Evolutionary conservation across 2,797 vertebrate genomes (phyloP), one percentile per base, ranked within the genome.

Genomic region (Lateolabrax maculatus): DNA sequence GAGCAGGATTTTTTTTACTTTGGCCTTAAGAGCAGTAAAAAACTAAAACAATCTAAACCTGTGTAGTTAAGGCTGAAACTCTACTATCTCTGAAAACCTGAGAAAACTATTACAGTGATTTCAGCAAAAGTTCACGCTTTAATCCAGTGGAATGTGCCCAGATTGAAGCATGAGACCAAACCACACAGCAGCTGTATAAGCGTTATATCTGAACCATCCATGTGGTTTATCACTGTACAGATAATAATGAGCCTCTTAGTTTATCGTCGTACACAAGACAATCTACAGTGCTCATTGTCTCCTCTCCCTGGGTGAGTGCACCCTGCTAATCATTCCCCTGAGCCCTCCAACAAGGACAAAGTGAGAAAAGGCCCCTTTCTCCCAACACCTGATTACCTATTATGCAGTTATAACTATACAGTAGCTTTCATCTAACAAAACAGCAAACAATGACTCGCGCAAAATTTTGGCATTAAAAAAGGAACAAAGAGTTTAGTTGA

Each of bases 221-320:
- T 87, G 85, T 80, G 90, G 83, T 91, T 92, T 89, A 92, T 90
- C 80, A 84, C 76, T 77, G 79, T 75, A 79, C 83, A 87, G 87
- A 93, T 89, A 92, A 92, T 90, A 91, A 93, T 89, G 87, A 92
- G 87, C 87, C 83, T 90, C 89, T 89, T 91, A 87, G 85, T 92
- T 90, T 85, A 88, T 87, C 77, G 46, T 87, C 34, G 21, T 83
- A 87, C 88, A 90, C 86, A 87, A 89, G 87, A 85, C 82, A 88
- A 89, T 87, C 74, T 74, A 77, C 76, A 85, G 72, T n/a, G 41
- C 80, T 85, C 72, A 83, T 82, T 89, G 87, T 93, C 81, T 87
- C 62, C 69, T 63, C 70, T 90, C 86, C 80, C 87, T 61, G 69
- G 55, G 83, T 84, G 87, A 88, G 80, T 67, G 73, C 9, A 27